These are phyloP conservation scores for Myodes glareolus DNA, from an alignment of 2,113 vertebrate species.

Conservation along the genomic window DNA sequence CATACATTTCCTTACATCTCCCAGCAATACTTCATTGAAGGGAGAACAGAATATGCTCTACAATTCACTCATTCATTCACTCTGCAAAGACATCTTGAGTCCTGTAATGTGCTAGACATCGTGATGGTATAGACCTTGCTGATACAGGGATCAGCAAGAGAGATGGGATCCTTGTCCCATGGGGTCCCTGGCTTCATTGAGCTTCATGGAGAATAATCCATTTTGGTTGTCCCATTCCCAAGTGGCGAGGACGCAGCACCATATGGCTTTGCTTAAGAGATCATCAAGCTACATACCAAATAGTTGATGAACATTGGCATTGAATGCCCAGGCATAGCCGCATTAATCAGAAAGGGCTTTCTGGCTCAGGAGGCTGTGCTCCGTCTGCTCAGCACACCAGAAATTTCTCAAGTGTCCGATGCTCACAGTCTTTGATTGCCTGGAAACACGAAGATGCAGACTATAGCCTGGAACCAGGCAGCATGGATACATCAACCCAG, in stretches of 20 bases:
- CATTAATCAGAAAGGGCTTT: background rate
- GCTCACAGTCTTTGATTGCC: background rate
- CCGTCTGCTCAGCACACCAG: background rate
- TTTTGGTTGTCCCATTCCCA: background rate
- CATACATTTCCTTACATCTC: background rate
- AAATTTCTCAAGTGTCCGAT: background rate
- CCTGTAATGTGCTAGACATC: background rate
- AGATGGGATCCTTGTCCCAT: background rate
- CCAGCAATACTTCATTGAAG: background rate
- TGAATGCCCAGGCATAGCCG: too few relatives aligned
- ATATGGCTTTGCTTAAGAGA: background rate
- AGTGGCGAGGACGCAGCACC: rapidly evolving
- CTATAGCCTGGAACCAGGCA: background rate
- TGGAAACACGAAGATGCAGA: background rate
- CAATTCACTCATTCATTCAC: background rate
- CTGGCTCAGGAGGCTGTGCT: background rate
- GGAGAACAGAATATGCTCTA: background rate
- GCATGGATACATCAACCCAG: background rate
- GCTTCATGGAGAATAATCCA: too few relatives aligned
- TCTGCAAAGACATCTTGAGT: background rate
- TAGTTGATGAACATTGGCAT: background rate
- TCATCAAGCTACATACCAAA: too few relatives aligned
- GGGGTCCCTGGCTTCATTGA: background rate
- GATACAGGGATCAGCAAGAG: background rate
- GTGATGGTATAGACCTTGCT: background rate